Percentiles rank a stretch among this genome's conserved stretches.
Evolutionary conservation across 2,888 invertebrate genomes (phyloP).

Genomic region (Tenthredo livida): DNA sequence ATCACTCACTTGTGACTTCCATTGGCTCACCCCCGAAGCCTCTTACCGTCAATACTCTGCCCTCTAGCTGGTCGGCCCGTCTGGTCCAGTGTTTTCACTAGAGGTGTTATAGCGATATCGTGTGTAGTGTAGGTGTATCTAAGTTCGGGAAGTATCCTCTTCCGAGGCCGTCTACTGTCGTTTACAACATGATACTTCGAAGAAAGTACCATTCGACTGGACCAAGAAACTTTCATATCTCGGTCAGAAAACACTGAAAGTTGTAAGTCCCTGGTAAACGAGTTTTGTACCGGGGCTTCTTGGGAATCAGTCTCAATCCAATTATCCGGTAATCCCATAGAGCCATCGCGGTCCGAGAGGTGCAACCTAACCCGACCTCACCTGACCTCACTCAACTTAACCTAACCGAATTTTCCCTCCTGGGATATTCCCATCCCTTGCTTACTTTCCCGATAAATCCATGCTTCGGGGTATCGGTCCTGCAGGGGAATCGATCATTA

Average conservation of each 20-base stretch:
- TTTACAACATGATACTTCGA: constrained; percentile 37
- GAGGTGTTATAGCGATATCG: not conserved
- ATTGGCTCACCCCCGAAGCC: not conserved
- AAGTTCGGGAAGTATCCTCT: constrained; percentile 17
- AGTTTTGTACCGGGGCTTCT: constrained; percentile 44
- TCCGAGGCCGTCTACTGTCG: constrained; percentile 21
- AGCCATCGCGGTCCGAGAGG: constrained; percentile 42
- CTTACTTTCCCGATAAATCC: constrained; percentile 28
- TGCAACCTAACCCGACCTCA: constrained; percentile 31
- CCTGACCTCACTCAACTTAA: constrained; percentile 46
- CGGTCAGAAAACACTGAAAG: constrained; percentile 50
- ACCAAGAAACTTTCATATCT: constrained; percentile 43
- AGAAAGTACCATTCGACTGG: constrained; percentile 20
- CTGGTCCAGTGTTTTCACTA: constrained; percentile 12
- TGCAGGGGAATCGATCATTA: constrained; percentile 32
- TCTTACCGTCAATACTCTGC: constrained; percentile 8
- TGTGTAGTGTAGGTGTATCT: constrained; percentile 10
- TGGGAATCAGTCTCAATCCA: constrained; percentile 53
- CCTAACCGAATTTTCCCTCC: constrained; percentile 22
- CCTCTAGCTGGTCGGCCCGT: not conserved
- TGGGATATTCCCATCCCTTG: constrained; percentile 2
- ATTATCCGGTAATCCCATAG: constrained; percentile 53
- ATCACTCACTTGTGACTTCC: constrained; percentile 31
- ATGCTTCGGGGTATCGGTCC: not conserved
- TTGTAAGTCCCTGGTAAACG: constrained; percentile 47